These are phyloP conservation scores for Megaceryle maxima DNA, from an alignment of 2,113 vertebrate genomes.

Conservation along the genomic window DNA sequence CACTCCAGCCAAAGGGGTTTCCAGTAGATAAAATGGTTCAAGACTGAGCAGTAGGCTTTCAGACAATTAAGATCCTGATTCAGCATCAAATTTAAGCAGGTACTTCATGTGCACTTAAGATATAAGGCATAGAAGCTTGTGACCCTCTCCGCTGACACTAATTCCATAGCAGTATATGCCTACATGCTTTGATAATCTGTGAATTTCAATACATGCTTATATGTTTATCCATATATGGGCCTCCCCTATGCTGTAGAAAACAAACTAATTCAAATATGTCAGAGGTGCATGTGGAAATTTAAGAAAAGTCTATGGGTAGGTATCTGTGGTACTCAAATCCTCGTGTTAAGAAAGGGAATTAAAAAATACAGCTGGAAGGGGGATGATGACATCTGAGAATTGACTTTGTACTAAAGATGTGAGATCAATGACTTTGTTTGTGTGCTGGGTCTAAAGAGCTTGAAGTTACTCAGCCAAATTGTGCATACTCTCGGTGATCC, in stretches of 20 bases:
- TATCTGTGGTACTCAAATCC: not conserved
- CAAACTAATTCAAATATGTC: not conserved
- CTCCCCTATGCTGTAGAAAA: not conserved
- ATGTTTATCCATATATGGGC: not conserved
- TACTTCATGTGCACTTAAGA: not conserved
- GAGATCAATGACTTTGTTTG: not conserved
- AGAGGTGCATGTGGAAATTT: not conserved
- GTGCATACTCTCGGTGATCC: fast-evolving
- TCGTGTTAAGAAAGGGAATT: not conserved
- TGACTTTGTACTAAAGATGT: not conserved
- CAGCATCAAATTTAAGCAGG: not conserved
- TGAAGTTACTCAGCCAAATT: not conserved
- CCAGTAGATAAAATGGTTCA: not conserved
- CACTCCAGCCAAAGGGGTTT: not conserved
- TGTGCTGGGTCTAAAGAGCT: not conserved
- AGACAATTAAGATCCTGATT: not conserved
- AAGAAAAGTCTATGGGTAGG: not conserved
- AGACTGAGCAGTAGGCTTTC: not conserved
- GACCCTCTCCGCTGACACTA: not conserved
- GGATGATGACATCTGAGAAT: not conserved
- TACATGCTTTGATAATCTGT: not conserved
- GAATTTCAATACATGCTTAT: not conserved
- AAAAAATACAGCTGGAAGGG: not conserved
- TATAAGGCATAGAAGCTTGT: not conserved
- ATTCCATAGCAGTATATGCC: not conserved